Conservation (phyloP, 1,140 invertebrate genomes). For the Lasioglossum albipes region DNA sequence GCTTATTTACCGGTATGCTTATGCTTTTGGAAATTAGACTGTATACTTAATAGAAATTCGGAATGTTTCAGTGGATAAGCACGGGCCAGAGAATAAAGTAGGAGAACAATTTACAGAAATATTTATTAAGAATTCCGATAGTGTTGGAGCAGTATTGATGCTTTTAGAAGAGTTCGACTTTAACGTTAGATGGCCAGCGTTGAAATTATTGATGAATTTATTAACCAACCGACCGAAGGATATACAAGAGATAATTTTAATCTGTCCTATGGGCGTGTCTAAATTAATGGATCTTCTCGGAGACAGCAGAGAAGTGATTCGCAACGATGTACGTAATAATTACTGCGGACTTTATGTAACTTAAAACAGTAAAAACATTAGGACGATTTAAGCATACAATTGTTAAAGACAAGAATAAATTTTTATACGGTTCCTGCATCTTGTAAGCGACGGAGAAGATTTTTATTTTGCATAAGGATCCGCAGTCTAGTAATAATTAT, state of each 20-base stretch:
- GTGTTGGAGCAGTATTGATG: constrained; percentile 90
- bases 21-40: background rate
- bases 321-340: constrained; percentile 90
- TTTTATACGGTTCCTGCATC: no score
- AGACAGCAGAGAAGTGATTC: constrained; percentile 96
- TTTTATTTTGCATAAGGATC: no score
- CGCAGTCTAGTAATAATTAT: background rate
- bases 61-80: constrained; percentile 75
- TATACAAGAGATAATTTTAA: constrained; percentile 96
- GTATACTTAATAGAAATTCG: background rate
- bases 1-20: background rate
- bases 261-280: constrained; percentile 98
- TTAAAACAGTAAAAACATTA: no score
- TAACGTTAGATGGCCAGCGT: constrained; percentile 91
- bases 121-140: constrained; percentile 95
- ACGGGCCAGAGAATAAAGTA: constrained; percentile 76
- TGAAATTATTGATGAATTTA: constrained; percentile 91
- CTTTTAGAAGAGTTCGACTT: constrained; percentile 98
- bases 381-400: no score
- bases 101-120: constrained; percentile 99
- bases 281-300: constrained; percentile 97
- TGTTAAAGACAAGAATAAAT: no score
- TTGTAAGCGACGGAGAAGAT: no score
- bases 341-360: no score
- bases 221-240: constrained; percentile 92